Conservation (phyloP, 2,113 vertebrate species). For the Plecturocebus donacophilus region DNA sequence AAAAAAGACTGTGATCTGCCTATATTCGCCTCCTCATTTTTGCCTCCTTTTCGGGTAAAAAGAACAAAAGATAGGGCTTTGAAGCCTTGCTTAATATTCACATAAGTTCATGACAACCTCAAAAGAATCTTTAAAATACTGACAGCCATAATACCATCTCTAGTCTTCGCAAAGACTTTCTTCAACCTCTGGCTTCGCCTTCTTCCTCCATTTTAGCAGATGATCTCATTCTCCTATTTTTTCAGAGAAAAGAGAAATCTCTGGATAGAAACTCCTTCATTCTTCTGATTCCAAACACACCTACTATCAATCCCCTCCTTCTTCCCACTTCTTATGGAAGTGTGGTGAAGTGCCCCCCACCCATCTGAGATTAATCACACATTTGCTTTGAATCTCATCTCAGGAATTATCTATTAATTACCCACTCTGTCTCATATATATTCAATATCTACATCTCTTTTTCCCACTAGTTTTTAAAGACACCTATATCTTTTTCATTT, state of each 20-base stretch:
- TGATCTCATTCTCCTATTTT: neutral
- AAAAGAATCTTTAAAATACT: neutral
- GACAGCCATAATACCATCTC: neutral
- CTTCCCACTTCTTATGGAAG: neutral
- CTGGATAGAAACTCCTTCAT: neutral
- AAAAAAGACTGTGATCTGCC: neutral
- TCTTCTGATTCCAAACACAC: neutral
- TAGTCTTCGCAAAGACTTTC: neutral
- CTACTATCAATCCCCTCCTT: neutral
- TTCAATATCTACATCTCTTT: neutral
- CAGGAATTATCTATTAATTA: neutral
- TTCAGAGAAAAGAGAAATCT: neutral
- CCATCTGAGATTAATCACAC: neutral
- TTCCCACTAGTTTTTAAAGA: slow-evolving; percentile 7
- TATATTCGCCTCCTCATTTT: neutral
- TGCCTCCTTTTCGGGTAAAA: neutral
- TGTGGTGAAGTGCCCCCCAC: neutral
- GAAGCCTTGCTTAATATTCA: neutral
- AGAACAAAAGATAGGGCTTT: neutral
- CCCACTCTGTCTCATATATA: neutral
- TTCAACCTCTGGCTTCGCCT: neutral
- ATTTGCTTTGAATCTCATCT: slow-evolving; percentile 22
- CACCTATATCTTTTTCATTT: neutral
- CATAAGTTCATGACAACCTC: neutral
- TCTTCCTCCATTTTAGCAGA: neutral